Percentiles rank a stretch among this genome's conserved stretches.
Conservation (phyloP, 2,113 vertebrate species). For the Lipotes vexillifer region DNA sequence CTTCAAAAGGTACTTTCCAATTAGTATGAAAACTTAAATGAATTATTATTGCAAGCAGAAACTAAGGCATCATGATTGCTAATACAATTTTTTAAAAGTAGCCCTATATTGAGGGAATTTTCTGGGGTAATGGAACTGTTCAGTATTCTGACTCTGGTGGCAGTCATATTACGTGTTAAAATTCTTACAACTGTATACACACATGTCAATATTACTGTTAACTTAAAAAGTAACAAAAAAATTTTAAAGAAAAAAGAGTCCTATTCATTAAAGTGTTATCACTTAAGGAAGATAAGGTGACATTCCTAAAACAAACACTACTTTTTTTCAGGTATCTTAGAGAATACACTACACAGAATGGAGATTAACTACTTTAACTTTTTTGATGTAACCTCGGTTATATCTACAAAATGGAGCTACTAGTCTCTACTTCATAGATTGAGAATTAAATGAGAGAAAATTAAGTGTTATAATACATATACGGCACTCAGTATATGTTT, state of each 20-base stretch:
- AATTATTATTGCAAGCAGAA: neutral
- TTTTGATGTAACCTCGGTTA: neutral
- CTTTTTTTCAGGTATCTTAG: neutral
- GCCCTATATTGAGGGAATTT: neutral
- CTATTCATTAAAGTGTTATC: neutral
- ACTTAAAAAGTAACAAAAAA: neutral
- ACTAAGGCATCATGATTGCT: neutral
- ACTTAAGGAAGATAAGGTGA: neutral
- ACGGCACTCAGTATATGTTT: neutral
- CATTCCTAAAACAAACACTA: neutral
- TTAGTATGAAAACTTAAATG: neutral
- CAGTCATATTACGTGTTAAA: neutral
- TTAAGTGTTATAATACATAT: neutral
- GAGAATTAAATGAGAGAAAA: conserved; percentile 13
- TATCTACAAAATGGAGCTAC: neutral
- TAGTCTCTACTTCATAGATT: neutral
- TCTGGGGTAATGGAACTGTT: neutral
- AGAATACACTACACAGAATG: neutral
- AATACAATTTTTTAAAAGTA: neutral
- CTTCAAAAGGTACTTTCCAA: neutral
- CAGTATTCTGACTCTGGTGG: neutral
- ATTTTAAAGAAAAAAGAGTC: neutral
- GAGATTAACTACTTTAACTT: neutral
- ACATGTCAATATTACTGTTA: neutral
- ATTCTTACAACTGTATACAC: neutral